Percentiles rank a stretch among this genome's conserved stretches.
phyloP scores from a whole-genome alignment of 1,140 invertebrate genomes.

The Trichomalopsis sarcophagae region DNA sequence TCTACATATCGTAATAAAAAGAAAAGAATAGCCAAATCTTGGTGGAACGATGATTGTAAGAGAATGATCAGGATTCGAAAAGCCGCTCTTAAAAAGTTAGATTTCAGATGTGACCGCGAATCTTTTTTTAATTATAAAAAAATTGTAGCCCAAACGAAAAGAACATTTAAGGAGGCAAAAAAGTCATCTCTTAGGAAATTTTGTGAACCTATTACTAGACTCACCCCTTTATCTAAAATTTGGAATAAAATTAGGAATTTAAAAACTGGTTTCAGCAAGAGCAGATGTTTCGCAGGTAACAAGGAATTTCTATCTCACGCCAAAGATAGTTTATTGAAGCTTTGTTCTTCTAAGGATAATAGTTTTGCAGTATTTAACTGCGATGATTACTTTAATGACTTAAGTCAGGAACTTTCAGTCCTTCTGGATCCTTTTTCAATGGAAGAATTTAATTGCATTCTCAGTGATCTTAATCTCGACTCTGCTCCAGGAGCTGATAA shows the following conservation, averaged over 20 bases:
- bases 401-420: too few relatives aligned
- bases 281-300: not conserved
- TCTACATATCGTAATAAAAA: too few relatives aligned
- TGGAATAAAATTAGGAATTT: not conserved
- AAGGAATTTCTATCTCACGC: not conserved
- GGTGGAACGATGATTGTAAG: too few relatives aligned
- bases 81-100: too few relatives aligned
- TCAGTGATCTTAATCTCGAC: constrained; percentile 32
- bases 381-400: not conserved
- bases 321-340: not conserved
- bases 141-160: too few relatives aligned
- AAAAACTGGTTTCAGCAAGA: not conserved
- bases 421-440: not conserved
- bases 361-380: not conserved
- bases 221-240: not conserved
- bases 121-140: too few relatives aligned
- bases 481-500: constrained; percentile 53
- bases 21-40: too few relatives aligned
- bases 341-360: not conserved
- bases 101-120: too few relatives aligned
- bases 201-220: not conserved
- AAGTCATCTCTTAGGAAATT: not conserved
- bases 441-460: constrained; percentile 27
- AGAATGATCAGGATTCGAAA: too few relatives aligned
- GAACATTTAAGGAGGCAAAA: not conserved